phyloP scores from a whole-genome alignment of 2,888 invertebrate genomes.

The Apotomis capreana region DNA sequence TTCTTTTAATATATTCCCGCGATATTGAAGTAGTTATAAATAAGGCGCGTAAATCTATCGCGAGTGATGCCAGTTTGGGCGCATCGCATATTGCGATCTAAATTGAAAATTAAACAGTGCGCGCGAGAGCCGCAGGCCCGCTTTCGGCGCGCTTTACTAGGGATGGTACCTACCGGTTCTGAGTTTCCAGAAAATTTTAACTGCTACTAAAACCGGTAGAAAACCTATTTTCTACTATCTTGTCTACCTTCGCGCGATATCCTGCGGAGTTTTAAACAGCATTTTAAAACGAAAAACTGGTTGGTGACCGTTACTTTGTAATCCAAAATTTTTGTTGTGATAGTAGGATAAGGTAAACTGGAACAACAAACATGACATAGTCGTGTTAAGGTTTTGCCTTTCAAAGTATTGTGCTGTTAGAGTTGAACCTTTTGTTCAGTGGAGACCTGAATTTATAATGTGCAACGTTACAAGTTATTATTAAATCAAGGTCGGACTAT shows the following conservation, averaged over 20 bases:
- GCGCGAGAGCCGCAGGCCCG: constrained; percentile 47
- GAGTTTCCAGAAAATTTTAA: not conserved
- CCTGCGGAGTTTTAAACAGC: not conserved
- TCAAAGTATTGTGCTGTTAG: not conserved
- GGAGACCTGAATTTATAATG: not conserved
- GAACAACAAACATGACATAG: not conserved
- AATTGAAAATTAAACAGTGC: constrained; percentile 84
- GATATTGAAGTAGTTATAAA: constrained; percentile 55
- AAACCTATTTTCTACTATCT: not conserved
- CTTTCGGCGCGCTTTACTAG: constrained; percentile 18
- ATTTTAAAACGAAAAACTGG: too few relatives aligned
- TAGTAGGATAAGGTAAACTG: constrained; percentile 6
- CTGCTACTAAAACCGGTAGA: too few relatives aligned
- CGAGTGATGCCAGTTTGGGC: constrained; percentile 79
- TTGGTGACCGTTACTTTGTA: constrained; percentile 6
- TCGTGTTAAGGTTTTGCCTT: constrained; percentile 8
- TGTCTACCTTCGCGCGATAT: constrained; percentile 1
- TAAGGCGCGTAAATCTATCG: constrained; percentile 76
- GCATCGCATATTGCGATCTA: constrained; percentile 84
- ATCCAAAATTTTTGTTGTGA: constrained; percentile 10
- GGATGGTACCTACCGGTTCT: not conserved
- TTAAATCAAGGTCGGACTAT: constrained; percentile 4
- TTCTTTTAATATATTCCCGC: constrained; percentile 77
- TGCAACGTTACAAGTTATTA: not conserved
- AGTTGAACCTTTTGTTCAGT: not conserved